These are phyloP conservation scores for Lampris incognitus DNA, from an alignment of 2,113 vertebrate genomes.

Conservation along the genomic window DNA sequence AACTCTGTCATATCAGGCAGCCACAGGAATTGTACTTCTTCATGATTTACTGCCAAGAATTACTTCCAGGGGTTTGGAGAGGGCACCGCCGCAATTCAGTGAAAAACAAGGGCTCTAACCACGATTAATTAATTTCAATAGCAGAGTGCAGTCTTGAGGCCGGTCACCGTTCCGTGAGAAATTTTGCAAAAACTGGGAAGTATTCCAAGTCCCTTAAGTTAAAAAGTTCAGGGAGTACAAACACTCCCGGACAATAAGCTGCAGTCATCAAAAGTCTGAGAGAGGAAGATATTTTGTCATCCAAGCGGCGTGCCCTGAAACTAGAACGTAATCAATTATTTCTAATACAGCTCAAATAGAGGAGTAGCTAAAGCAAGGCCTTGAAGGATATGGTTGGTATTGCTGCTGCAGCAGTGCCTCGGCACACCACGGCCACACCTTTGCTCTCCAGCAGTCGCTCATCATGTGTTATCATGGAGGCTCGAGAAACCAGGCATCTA, in stretches of 20 bases:
- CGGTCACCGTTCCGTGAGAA: not conserved
- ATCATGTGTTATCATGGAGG: conserved; percentile 1
- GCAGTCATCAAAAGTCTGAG: too few relatives aligned
- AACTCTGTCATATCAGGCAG: conserved; percentile 41
- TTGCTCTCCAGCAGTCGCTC: conserved; percentile 27
- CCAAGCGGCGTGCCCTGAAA: not conserved
- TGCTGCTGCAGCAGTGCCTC: not conserved
- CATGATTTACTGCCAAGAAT: not conserved
- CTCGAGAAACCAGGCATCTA: conserved; percentile 9
- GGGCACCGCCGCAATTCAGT: conserved; percentile 15
- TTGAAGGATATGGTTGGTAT: not conserved
- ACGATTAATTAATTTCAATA: conserved; percentile 13
- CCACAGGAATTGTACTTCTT: not conserved
- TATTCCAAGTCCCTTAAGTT: too few relatives aligned
- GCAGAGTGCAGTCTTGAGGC: conserved; percentile 15
- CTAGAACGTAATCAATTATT: conserved; percentile 3
- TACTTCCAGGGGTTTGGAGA: too few relatives aligned
- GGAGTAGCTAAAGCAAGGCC: not conserved
- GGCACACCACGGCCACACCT: conserved; percentile 11
- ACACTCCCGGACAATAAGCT: too few relatives aligned
- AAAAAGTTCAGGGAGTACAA: too few relatives aligned
- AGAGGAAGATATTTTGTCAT: not conserved
- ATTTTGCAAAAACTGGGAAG: not conserved
- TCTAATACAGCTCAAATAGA: not conserved
- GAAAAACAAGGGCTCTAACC: not conserved